Base-by-base conservation (phyloP, 2,113 vertebrate genomes). In the Conger conger region DNA sequence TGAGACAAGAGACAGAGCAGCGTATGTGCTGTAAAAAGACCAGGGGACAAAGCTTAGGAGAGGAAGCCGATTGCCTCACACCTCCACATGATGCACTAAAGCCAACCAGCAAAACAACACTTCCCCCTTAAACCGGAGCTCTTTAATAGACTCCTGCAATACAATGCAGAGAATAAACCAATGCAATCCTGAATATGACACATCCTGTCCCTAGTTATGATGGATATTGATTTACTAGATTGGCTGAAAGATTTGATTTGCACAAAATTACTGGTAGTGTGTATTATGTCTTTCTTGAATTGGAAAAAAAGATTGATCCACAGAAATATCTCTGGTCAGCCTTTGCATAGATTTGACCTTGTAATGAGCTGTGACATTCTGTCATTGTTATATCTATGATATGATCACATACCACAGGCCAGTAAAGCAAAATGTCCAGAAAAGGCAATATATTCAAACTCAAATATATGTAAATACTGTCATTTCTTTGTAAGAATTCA, bases 31-130 rank as follows among this genome's bases (percentile, higher is more conserved):
- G 83, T 79, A 79, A 89, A 63, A 89, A 54, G 38, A 83, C 88
- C 86, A 82, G 79, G 63, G 53, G 79, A 91, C 88, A 92, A 92
- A 92, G 87, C 82, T 89, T 88, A 90, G 76, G 85, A 85, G 36
- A 88, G 85, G 87, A 91, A 88, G 81, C 81, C 68, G 6, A 40
- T 60, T 50, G 33, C 42, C 76, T 83, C 38, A 35, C 45, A 68
- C 60, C 82, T 40, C 73, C 33, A 17, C 30, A n/a, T 27, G 50
- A 79, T n/a, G 53, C 83, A 84, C 76, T 79, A 79, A 84, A 77
- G 82, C 30, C 82, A 83, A 36, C 33, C 40, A 80, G 18, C 20
- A 16, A 53, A 23, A 80, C 42, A 23, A 80, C 42, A 5, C 40
- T 38, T 33, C 27, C n/a, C 7, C 27, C 33, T 9, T 42, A 50